phyloP scores from a whole-genome alignment of 2,888 invertebrate species.

The Macaria liturata region DNA sequence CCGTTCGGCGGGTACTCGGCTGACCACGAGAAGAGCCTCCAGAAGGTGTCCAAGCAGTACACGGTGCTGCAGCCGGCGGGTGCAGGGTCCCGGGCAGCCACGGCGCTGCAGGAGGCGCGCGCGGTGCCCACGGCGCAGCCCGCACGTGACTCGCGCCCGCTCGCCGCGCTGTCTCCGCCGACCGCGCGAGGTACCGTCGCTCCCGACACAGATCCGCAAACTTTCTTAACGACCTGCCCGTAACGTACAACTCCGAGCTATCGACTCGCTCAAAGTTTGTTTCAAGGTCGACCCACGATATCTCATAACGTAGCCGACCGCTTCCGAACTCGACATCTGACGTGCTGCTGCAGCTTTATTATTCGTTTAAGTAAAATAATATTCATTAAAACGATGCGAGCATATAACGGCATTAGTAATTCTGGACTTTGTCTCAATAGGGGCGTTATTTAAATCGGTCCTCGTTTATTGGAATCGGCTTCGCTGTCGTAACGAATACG shows the following conservation, averaged over 20 bases:
- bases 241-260: conserved; percentile 69
- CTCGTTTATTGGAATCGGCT: conserved; percentile 36
- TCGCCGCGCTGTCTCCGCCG: conserved; percentile 87
- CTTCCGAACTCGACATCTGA: conserved; percentile 45
- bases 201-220: conserved; percentile 65
- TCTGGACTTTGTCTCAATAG: conserved; percentile 28
- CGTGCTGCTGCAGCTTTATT: conserved; percentile 38
- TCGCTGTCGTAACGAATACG: conserved; percentile 40
- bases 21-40: conserved; percentile 69
- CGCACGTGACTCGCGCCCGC: conserved; percentile 72
- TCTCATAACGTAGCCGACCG: conserved; percentile 52
- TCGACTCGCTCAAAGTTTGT: conserved; percentile 75
- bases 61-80: conserved; percentile 94
- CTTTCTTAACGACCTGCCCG: conserved; percentile 76
- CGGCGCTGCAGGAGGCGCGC: conserved; percentile 90
- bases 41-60: conserved; percentile 89
- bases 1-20: conserved; percentile 89
- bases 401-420: conserved; percentile 19
- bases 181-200: conserved; percentile 87
- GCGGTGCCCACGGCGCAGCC: conserved; percentile 79
- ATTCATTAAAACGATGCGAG: conserved; percentile 27
- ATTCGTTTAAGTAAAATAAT: conserved; percentile 29
- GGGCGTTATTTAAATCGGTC: conserved; percentile 36
- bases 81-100: conserved; percentile 90
- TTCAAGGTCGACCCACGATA: conserved; percentile 72